phyloP scores from a whole-genome alignment of 2,797 vertebrate genomes.

The Onychomys leucogaster region DNA sequence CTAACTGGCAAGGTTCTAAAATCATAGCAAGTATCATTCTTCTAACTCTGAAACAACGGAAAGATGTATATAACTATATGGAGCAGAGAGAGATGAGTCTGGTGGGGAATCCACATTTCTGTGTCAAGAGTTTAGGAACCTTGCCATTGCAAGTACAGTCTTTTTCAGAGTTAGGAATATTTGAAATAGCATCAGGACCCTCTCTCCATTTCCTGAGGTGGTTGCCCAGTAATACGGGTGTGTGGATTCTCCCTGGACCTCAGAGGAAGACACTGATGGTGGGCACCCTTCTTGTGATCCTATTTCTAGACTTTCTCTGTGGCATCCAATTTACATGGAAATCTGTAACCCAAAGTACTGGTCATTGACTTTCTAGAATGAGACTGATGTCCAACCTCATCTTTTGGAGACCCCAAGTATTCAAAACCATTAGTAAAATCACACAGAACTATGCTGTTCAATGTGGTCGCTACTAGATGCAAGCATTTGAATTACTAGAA shows the following conservation, averaged over 20 bases:
- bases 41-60: constrained; percentile 14
- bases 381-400: not conserved
- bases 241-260: not conserved
- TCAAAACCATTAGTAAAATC: not conserved
- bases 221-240: not conserved
- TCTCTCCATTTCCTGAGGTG: constrained; percentile 9
- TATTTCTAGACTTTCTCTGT: not conserved
- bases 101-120: not conserved
- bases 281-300: not conserved
- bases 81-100: not conserved
- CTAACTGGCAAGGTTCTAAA: constrained; percentile 52
- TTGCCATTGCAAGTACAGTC: not conserved
- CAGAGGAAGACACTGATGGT: not conserved
- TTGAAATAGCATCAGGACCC: constrained; percentile 17
- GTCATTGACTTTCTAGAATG: not conserved
- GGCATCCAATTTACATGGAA: not conserved
- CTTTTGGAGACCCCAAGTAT: not conserved
- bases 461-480: not conserved
- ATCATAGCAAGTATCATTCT: constrained; percentile 21
- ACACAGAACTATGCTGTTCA: not conserved
- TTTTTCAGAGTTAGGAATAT: not conserved
- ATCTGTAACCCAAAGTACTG: not conserved
- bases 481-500: constrained; percentile 53
- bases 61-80: not conserved
- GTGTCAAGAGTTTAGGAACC: constrained; percentile 47